Percentiles rank a stretch among this genome's conserved stretches.
phyloP scores from a whole-genome alignment of 2,113 vertebrate genomes.

The Esox niger region DNA sequence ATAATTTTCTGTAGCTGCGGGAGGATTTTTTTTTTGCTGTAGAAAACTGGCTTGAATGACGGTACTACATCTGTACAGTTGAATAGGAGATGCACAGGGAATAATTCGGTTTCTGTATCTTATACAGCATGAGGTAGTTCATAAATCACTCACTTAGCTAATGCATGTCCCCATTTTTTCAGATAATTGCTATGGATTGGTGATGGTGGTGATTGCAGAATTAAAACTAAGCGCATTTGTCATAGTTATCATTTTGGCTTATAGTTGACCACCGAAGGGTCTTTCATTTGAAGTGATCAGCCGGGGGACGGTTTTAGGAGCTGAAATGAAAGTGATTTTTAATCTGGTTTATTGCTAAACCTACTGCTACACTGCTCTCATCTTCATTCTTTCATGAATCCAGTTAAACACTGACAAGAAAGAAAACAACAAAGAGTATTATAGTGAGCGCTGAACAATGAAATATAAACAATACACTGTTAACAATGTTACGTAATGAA shows the following conservation, averaged over 20 bases:
- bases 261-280: constrained; percentile 38
- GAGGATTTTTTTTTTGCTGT: no score
- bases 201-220: constrained; percentile 59
- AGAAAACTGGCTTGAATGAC: no score
- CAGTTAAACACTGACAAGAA: no score
- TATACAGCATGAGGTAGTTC: constrained; percentile 55
- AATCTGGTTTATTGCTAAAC: no score
- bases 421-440: no score
- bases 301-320: constrained; percentile 14
- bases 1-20: no score
- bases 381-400: no score
- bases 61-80: constrained; percentile 16
- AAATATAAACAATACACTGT: no score
- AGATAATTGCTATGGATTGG: constrained; percentile 71
- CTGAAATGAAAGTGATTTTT: constrained; percentile 35
- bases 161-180: constrained; percentile 59
- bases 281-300: constrained; percentile 53
- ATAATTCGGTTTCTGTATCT: constrained; percentile 42
- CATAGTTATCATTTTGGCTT: constrained; percentile 63
- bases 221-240: constrained; percentile 65
- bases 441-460: no score
- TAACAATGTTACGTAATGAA: no score
- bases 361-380: no score
- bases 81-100: constrained; percentile 27
- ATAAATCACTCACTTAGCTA: constrained; percentile 68